These are phyloP conservation scores for Sacculina carcini DNA, from an alignment of 2,888 invertebrate species.

Conservation along the genomic window DNA sequence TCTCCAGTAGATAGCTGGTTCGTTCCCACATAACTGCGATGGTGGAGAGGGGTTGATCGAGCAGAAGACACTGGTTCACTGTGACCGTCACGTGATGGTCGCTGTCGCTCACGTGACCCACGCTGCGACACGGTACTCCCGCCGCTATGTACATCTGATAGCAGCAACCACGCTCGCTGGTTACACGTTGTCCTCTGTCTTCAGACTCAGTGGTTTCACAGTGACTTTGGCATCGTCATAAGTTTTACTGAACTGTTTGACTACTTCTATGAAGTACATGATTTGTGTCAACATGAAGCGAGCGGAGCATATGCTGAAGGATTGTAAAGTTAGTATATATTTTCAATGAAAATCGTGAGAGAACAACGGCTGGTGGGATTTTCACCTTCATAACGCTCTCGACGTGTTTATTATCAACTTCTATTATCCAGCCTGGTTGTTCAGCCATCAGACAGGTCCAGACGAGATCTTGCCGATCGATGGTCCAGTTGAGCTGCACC, in stretches of 20 bases:
- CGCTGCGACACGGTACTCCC: not conserved
- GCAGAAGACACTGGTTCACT: slow-evolving; percentile 30
- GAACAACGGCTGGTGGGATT: not conserved
- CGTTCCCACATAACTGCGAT: slow-evolving; percentile 78
- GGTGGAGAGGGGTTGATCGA: slow-evolving; percentile 34
- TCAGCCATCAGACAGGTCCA: slow-evolving; percentile 29
- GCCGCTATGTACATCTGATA: not conserved
- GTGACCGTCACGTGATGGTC: slow-evolving; percentile 26
- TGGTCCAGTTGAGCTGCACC: slow-evolving; percentile 22
- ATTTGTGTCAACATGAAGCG: too few relatives aligned
- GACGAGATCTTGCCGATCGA: slow-evolving; percentile 24
- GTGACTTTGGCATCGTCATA: too few relatives aligned
- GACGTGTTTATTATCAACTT: slow-evolving; percentile 4
- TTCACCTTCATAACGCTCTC: slow-evolving; percentile 1
- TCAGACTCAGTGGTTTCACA: too few relatives aligned
- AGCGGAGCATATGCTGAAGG: too few relatives aligned
- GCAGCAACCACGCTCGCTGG: too few relatives aligned
- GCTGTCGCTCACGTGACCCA: not conserved
- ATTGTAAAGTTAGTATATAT: too few relatives aligned
- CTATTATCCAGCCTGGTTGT: slow-evolving; percentile 30
- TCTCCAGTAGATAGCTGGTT: slow-evolving; percentile 70
- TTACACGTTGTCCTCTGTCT: too few relatives aligned
- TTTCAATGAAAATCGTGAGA: too few relatives aligned
- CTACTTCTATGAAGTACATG: too few relatives aligned
- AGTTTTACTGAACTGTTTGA: too few relatives aligned